These are phyloP conservation scores for Melanostoma mellinum DNA, from an alignment of 2,888 invertebrate species.

Conservation along the genomic window DNA sequence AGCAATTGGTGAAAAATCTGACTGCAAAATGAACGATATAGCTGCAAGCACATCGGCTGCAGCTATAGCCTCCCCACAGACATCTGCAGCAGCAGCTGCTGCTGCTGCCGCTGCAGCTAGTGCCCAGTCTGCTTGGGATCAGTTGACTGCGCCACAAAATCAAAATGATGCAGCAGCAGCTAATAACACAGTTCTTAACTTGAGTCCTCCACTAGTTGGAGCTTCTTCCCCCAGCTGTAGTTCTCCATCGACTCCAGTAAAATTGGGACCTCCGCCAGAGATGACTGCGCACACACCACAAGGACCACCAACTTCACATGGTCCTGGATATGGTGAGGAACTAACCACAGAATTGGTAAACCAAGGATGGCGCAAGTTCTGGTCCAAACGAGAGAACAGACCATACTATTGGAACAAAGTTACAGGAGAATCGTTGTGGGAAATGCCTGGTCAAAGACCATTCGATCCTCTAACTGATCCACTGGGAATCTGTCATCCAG, in stretches of 20 bases:
- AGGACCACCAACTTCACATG: slow-evolving; percentile 78
- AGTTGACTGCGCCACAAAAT: slow-evolving; percentile 79
- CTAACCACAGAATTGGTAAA: slow-evolving; percentile 83
- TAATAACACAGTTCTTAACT: slow-evolving; percentile 57
- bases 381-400: slow-evolving; percentile 97
- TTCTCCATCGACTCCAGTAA: slow-evolving; percentile 80
- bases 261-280: slow-evolving; percentile 79
- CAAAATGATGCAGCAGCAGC: slow-evolving; percentile 73
- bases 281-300: slow-evolving; percentile 81
- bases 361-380: slow-evolving; percentile 98
- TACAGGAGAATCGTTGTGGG: slow-evolving; percentile 98
- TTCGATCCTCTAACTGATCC: slow-evolving; percentile 97
- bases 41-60: slow-evolving; percentile 74
- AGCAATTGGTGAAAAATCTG: neutral
- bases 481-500: slow-evolving; percentile 88
- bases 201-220: slow-evolving; percentile 76
- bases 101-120: slow-evolving; percentile 73
- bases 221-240: slow-evolving; percentile 79
- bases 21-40: slow-evolving; percentile 76
- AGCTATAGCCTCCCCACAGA: slow-evolving; percentile 63
- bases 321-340: slow-evolving; percentile 80
- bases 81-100: slow-evolving; percentile 41
- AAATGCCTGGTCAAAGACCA: slow-evolving; percentile 92
- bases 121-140: slow-evolving; percentile 81
- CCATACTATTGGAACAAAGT: slow-evolving; percentile 98